Percentiles rank a stretch among this genome's conserved stretches.
Conservation (phyloP, 2,797 vertebrate species). For the Myotis pilosus region DNA sequence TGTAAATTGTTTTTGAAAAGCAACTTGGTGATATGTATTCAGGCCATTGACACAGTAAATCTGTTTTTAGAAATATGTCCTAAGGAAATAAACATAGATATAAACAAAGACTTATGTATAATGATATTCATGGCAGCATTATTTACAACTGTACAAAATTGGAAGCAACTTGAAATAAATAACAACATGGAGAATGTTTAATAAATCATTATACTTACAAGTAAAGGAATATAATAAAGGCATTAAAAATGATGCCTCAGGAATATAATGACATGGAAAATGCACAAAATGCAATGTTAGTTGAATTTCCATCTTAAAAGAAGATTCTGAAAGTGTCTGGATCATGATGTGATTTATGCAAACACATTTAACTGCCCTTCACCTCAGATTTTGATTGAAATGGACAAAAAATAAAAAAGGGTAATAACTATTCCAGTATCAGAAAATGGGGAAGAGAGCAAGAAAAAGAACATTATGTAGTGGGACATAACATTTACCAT, state of each 20-base stretch:
- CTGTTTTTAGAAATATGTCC: constrained; percentile 17
- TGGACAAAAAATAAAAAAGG: not conserved
- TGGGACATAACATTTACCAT: not conserved
- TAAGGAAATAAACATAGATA: not conserved
- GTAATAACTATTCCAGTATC: not conserved
- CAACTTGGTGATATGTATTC: not conserved
- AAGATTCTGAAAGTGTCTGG: not conserved
- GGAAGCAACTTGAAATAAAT: constrained; percentile 24
- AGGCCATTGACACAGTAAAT: not conserved
- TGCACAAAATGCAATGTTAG: not conserved
- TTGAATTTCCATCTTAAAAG: not conserved
- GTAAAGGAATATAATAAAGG: constrained; percentile 27
- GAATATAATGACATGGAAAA: not conserved
- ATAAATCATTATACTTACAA: constrained; percentile 32
- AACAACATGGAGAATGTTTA: not conserved
- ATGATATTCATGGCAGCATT: not conserved
- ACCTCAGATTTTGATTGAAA: not conserved
- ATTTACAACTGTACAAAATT: constrained; percentile 20
- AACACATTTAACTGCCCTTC: not conserved
- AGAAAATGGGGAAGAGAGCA: not conserved
- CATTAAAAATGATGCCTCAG: constrained; percentile 53
- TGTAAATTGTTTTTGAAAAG: not conserved
- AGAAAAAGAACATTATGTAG: not conserved
- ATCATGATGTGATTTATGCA: constrained; percentile 8
- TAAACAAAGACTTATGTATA: not conserved